phyloP scores from a whole-genome alignment of 1,140 invertebrate species.

The Eriocheir sinensis region DNA sequence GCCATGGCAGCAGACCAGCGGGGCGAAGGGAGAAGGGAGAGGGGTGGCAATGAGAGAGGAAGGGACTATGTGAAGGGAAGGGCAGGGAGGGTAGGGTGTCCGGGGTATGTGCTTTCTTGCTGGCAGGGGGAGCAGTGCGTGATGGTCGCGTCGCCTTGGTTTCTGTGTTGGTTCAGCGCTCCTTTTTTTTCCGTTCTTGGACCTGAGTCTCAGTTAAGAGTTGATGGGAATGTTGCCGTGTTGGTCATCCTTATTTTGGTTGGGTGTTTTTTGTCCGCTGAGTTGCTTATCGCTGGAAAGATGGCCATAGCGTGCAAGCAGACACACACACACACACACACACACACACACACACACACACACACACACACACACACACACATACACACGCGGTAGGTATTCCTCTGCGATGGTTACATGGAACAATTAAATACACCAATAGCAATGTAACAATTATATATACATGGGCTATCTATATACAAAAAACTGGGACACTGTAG shows the following conservation, averaged over 20 bases:
- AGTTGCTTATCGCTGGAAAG: too few relatives aligned
- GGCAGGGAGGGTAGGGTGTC: not conserved
- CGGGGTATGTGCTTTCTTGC: not conserved
- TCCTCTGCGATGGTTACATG: too few relatives aligned
- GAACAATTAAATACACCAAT: too few relatives aligned
- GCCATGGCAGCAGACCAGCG: not conserved
- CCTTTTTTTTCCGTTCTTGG: not conserved
- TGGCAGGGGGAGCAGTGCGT: not conserved
- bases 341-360: slow-evolving; percentile 53
- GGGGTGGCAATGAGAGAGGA: not conserved
- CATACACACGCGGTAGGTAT: not conserved
- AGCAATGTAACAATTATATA: too few relatives aligned
- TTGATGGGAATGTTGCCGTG: not conserved
- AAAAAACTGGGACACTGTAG: slow-evolving; percentile 38
- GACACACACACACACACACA: slow-evolving; percentile 47
- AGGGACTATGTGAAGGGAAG: too few relatives aligned
- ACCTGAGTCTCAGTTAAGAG: not conserved
- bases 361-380: slow-evolving; percentile 50
- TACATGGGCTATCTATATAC: too few relatives aligned
- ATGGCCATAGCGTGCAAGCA: too few relatives aligned
- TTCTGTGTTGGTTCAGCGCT: not conserved
- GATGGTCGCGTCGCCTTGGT: not conserved
- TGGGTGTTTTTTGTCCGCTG: too few relatives aligned
- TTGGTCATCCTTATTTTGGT: too few relatives aligned
- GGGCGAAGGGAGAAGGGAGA: not conserved